Evolutionary conservation across 2,888 invertebrate species (phyloP).

Genomic region (Cheilosia vulpina): DNA sequence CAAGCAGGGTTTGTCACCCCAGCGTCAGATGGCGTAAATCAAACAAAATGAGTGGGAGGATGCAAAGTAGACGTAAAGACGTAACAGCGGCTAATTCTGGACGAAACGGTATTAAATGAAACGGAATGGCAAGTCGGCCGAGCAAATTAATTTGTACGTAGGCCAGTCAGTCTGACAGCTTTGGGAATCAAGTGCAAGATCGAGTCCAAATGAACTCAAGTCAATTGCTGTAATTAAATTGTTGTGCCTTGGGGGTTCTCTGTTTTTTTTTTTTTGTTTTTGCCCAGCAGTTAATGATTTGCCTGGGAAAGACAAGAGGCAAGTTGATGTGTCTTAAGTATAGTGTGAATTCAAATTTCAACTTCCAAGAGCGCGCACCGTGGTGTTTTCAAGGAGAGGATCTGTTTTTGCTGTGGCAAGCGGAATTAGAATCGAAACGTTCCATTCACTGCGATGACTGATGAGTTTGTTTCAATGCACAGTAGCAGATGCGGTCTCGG

Average conservation of each 20-base stretch:
- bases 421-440: conserved; percentile 8
- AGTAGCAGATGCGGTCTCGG: background rate
- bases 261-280: conserved; percentile 5
- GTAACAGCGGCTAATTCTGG: conserved; percentile 25
- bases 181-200: conserved; percentile 65
- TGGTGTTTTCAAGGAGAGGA: conserved; percentile 78
- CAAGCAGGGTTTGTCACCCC: conserved; percentile 28
- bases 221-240: conserved; percentile 66
- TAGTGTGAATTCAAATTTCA: conserved; percentile 11
- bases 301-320: conserved; percentile 52
- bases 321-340: conserved; percentile 53
- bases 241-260: conserved; percentile 51
- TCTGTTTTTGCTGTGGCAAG: background rate
- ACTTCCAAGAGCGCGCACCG: background rate
- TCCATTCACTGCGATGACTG: conserved; percentile 3
- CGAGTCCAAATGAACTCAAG: conserved; percentile 55
- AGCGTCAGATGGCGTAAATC: conserved; percentile 16
- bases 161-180: conserved; percentile 62
- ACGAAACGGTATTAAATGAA: conserved; percentile 30
- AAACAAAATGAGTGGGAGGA: conserved; percentile 25
- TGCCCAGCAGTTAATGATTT: conserved; percentile 52
- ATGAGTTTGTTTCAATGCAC: conserved; percentile 6
- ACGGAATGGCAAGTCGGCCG: conserved; percentile 42
- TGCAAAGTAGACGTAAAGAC: conserved; percentile 40
- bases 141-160: conserved; percentile 64